Percentiles rank a stretch among this genome's conserved stretches.
phyloP scores from a whole-genome alignment of 92 coral and sea anemone species.

The Epizoanthus stellaris region DNA sequence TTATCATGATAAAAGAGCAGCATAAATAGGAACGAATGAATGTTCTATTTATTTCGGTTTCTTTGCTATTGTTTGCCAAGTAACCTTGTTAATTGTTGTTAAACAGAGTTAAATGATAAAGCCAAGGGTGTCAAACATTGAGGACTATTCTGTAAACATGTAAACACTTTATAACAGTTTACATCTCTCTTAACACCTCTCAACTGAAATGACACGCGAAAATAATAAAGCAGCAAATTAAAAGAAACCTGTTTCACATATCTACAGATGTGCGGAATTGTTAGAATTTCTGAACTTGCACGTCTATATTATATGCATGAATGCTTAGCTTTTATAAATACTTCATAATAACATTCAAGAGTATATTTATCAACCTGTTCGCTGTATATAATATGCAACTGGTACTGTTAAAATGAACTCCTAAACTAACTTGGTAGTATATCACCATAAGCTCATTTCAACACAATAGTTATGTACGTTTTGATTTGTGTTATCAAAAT shows the following conservation, averaged over 20 bases:
- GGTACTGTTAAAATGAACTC: not conserved
- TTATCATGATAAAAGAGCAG: slow-evolving; percentile 33
- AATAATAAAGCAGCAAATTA: no score
- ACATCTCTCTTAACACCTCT: not conserved
- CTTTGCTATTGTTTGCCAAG: slow-evolving; percentile 26
- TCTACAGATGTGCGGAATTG: not conserved
- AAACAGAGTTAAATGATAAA: slow-evolving; percentile 34
- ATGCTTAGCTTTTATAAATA: not conserved
- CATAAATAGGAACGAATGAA: slow-evolving; percentile 20
- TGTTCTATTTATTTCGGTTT: slow-evolving; percentile 13
- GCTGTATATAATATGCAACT: no score
- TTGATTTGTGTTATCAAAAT: not conserved
- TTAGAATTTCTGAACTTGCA: not conserved
- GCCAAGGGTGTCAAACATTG: slow-evolving; percentile 24
- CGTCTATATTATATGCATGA: not conserved
- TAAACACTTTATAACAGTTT: slow-evolving; percentile 33
- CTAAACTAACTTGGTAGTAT: not conserved
- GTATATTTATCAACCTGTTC: no score
- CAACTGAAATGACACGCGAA: not conserved
- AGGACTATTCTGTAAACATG: slow-evolving; percentile 43
- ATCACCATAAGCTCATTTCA: not conserved
- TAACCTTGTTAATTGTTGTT: slow-evolving; percentile 40
- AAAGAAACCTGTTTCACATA: not conserved
- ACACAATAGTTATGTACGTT: not conserved
- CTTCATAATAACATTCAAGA: no score